Evolutionary conservation across 2,888 invertebrate species (phyloP).

Genomic region (Aleiodes leptofemur): DNA sequence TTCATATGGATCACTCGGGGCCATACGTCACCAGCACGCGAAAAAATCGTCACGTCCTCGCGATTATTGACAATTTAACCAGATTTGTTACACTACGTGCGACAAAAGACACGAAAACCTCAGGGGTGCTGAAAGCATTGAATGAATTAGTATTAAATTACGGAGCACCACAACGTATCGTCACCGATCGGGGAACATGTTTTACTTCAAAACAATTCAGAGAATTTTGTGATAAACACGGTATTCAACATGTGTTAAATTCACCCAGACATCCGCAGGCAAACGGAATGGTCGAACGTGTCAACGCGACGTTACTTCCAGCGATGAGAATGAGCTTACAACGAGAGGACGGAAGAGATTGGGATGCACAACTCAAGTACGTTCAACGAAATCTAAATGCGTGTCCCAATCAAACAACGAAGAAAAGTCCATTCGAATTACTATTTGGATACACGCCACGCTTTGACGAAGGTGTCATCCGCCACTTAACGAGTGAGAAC

Average conservation of each 20-base stretch:
- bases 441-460: conserved; percentile 45
- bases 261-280: conserved; percentile 31
- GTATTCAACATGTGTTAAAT: conserved; percentile 28
- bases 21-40: conserved; percentile 51
- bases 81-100: conserved; percentile 42
- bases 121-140: no score
- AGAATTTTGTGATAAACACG: neutral
- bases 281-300: conserved; percentile 49
- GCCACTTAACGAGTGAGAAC: neutral
- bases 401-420: conserved; percentile 44
- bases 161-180: no score
- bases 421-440: conserved; percentile 50
- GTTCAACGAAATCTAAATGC: conserved; percentile 53
- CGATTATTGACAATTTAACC: conserved; percentile 57
- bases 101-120: no score
- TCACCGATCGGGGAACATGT: no score
- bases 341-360: conserved; percentile 27
- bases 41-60: conserved; percentile 54
- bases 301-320: conserved; percentile 50
- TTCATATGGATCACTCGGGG: conserved; percentile 57
- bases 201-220: no score
- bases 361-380: conserved; percentile 37
- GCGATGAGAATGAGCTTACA: conserved; percentile 33
- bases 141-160: no score
- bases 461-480: neutral